Base-by-base conservation (phyloP, 2,797 vertebrate species). In the Botia kubotai region DNA sequence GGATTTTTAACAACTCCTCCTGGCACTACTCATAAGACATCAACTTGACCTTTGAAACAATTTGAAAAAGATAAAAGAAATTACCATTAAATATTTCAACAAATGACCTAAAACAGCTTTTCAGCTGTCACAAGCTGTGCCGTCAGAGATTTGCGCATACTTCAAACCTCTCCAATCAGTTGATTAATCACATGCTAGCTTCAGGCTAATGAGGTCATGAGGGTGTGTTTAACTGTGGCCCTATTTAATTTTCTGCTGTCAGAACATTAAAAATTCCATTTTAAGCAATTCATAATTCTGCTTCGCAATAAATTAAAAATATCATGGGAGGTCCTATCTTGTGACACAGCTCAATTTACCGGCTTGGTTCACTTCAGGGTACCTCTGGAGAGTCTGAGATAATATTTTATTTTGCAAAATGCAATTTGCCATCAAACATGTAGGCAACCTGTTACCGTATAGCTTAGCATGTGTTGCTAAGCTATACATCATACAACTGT, bases 241-340 rank as follows among this genome's bases (percentile, higher is more conserved):
- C 82, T 75, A 81, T 85, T 83, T 81, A 78, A 80, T 85, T 81
- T 65, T 66, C 60, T 74, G 81, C 73, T 39, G 67, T 71, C 72
- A 72, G 62, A 78, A 70, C 73, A 81, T 81, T 75, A 73, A 85
- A 80, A 77, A 72, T 77, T 83, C 70, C 63, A 73, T 77, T 79
- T 75, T 66, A 46, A 46, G 65, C 70, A 80, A 75, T 70, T 62
- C 39, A 67, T 80, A 76, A 74, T 74, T 81, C 17, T 58, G 52
- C 52, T 57, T 58, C 33, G 55, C 55, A 39, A 75, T 86, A 82
- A 69, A 83, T 86, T 74, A 83, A 63, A 58, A 60, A 70, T 46
- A 80, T 72, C 73, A 79, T 11, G 48, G 70, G 77, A 66, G 60
- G 75, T 55, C 70, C 71, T 80, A 65, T 78, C 74, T 21, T 71